Evolutionary conservation across 2,113 vertebrate genomes (phyloP).

Genomic region (Phodopus roborovskii): DNA sequence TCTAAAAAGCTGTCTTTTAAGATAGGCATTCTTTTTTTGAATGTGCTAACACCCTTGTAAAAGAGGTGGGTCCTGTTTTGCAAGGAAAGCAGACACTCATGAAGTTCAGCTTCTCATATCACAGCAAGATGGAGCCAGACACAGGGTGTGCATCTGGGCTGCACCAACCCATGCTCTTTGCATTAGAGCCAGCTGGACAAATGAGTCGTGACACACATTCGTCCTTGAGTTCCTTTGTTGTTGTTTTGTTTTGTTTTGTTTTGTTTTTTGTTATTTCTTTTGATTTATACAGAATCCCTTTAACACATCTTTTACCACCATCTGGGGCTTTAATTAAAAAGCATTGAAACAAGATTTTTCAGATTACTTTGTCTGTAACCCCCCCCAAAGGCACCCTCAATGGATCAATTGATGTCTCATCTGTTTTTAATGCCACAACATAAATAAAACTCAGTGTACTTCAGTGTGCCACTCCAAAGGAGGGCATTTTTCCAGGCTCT

Average conservation of each 20-base stretch:
- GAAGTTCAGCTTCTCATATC: too few relatives aligned
- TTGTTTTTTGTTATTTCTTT: constrained; percentile 31
- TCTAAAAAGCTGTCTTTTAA: background rate
- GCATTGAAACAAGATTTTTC: constrained; percentile 40
- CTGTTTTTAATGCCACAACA: constrained; percentile 61
- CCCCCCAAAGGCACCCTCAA: constrained; percentile 37
- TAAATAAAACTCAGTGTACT: background rate
- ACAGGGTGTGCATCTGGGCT: accelerated
- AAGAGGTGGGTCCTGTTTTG: background rate
- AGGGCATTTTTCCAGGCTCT: background rate
- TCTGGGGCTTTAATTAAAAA: constrained; percentile 64
- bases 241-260: constrained; percentile 32
- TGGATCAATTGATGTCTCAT: constrained; percentile 4
- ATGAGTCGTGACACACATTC: background rate
- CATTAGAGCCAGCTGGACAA: background rate
- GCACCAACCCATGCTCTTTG: background rate
- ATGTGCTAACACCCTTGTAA: background rate
- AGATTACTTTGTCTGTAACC: constrained; percentile 36
- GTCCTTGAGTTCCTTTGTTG: background rate
- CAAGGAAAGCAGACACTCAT: accelerated
- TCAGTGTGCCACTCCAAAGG: background rate
- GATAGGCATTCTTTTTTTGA: background rate
- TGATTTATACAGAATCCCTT: constrained; percentile 26
- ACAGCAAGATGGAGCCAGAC: accelerated
- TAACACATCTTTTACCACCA: constrained; percentile 29